These are phyloP conservation scores for Oedothorax gibbosus DNA, from an alignment of 1,140 invertebrate genomes.

Conservation along the genomic window DNA sequence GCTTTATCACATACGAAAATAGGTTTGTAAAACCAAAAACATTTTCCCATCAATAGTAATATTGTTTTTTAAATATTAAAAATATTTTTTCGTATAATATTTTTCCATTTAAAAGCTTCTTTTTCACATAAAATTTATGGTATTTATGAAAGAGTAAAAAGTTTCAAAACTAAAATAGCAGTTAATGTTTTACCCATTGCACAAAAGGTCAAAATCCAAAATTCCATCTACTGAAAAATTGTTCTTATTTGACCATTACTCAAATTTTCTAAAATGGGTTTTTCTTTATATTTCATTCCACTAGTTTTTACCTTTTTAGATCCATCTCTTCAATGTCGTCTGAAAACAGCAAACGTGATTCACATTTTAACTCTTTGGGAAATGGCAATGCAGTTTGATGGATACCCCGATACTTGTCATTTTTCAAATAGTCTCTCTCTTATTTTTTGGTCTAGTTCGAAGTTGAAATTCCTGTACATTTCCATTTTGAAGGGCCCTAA, in stretches of 20 bases:
- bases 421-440: conserved; percentile 12
- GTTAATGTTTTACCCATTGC: too few species aligned
- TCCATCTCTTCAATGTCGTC: neutral
- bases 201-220: too few species aligned
- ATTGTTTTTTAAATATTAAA: too few species aligned
- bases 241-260: conserved; percentile 24
- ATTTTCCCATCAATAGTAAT: too few species aligned
- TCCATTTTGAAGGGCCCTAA: conserved; percentile 4
- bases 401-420: conserved; percentile 11
- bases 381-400: conserved; percentile 29
- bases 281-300: neutral
- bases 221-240: too few species aligned
- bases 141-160: too few species aligned
- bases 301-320: conserved; percentile 28
- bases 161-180: too few species aligned
- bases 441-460: neutral
- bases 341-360: conserved; percentile 19
- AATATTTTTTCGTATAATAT: too few species aligned
- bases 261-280: neutral
- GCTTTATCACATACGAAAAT: too few species aligned
- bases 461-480: conserved; percentile 22
- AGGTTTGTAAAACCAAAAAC: too few species aligned
- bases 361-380: conserved; percentile 32
- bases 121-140: too few species aligned
- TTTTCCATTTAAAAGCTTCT: too few species aligned